A percentile compares a stretch with the other conserved stretches of the same genome.
phyloP scores from a whole-genome alignment of 2,113 vertebrate species.

The Procavia capensis region DNA sequence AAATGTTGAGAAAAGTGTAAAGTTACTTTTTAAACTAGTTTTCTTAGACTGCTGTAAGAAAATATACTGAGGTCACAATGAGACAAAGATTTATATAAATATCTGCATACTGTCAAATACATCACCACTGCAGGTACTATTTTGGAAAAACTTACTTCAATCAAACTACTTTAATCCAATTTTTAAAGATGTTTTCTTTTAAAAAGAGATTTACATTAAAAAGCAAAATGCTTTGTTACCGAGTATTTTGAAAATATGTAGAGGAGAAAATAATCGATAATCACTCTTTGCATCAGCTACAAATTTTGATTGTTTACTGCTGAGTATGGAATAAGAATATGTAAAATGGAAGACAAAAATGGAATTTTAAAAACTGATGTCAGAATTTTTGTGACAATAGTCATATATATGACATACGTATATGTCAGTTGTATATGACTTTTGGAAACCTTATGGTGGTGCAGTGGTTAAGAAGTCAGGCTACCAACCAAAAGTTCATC shows the following conservation, averaged over 20 bases:
- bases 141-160: neutral
- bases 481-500: no score
- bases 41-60: neutral
- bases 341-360: neutral
- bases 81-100: neutral
- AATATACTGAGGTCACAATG: neutral
- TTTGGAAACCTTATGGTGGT: no score
- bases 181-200: neutral
- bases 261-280: neutral
- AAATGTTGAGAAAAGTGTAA: neutral
- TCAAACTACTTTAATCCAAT: neutral
- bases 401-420: no score
- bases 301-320: neutral
- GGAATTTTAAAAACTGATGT: neutral
- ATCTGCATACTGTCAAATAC: neutral
- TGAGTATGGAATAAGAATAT: neutral
- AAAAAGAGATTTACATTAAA: neutral
- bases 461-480: no score
- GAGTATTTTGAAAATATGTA: neutral
- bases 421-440: no score
- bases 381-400: neutral
- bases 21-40: neutral
- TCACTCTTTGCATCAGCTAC: neutral
- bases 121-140: neutral
- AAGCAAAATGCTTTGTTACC: neutral